Conservation (phyloP, 2,797 vertebrate genomes). For the Crotalus adamanteus region DNA sequence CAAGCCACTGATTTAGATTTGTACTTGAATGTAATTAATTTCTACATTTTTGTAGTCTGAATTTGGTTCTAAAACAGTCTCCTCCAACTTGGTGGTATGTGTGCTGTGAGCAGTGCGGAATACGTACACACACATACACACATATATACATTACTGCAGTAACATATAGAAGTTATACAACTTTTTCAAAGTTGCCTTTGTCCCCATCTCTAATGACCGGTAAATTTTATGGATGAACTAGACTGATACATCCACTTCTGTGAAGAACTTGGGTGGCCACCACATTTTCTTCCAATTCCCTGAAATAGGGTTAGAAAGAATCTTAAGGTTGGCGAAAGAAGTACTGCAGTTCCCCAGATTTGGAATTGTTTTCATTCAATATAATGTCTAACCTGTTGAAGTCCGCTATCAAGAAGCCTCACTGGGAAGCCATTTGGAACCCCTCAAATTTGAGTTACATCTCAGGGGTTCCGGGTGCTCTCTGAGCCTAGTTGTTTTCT, state of each 20-base stretch:
- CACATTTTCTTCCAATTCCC: neutral
- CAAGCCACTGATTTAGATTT: neutral
- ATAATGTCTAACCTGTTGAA: neutral
- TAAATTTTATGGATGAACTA: neutral
- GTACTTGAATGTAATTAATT: neutral
- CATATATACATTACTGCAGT: too few species aligned
- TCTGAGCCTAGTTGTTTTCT: neutral
- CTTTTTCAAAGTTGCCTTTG: neutral
- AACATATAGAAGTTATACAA: neutral
- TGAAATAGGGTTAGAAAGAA: too few species aligned
- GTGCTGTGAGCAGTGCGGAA: neutral
- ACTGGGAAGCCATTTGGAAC: neutral
- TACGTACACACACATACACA: neutral
- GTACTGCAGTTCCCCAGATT: neutral
- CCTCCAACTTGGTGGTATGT: neutral
- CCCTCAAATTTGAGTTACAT: neutral
- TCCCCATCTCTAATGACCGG: neutral
- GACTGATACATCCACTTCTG: neutral
- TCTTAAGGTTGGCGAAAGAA: neutral
- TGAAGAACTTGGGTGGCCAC: neutral
- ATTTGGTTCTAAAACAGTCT: neutral
- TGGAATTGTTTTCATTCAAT: neutral
- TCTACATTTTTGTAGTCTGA: neutral
- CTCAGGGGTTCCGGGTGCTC: neutral
- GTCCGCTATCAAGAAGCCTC: neutral